Evolutionary conservation across 2,113 vertebrate species (phyloP).

Genomic region (Tiliqua scincoides): DNA sequence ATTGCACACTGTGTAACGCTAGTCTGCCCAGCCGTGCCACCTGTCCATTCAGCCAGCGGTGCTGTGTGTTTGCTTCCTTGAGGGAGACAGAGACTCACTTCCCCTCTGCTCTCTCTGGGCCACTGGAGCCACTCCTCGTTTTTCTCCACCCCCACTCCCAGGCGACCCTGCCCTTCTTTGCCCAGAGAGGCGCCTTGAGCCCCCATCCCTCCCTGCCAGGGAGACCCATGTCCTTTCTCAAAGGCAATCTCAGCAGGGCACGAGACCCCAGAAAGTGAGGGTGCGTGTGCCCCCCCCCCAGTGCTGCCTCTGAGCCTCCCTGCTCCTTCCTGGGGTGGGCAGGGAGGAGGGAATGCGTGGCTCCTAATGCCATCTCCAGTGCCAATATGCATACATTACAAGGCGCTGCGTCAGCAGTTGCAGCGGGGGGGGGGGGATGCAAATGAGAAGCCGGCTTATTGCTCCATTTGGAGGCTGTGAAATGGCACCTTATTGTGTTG

Average conservation of each 20-base stretch:
- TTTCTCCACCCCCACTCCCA: too few species aligned
- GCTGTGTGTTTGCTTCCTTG: not conserved
- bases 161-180: not conserved
- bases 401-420: conserved; percentile 69
- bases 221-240: too few species aligned
- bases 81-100: too few species aligned
- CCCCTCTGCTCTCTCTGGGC: not conserved
- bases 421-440: conserved; percentile 54
- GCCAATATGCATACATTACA: conserved; percentile 74
- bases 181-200: not conserved
- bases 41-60: not conserved
- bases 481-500: conserved; percentile 69
- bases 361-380: conserved; percentile 70
- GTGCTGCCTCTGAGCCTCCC: conserved; percentile 14
- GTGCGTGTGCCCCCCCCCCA: conserved; percentile 39
- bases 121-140: too few species aligned
- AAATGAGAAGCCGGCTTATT: conserved; percentile 62
- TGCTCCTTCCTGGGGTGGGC: conserved; percentile 64
- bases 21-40: not conserved
- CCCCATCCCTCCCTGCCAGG: too few species aligned
- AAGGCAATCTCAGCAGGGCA: too few species aligned
- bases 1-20: not conserved
- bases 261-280: too few species aligned
- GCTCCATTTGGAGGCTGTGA: conserved; percentile 66
- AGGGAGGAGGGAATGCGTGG: conserved; percentile 65